Evolutionary conservation across 1,140 invertebrate genomes (phyloP).

Genomic region (Drosophila saltans): DNA sequence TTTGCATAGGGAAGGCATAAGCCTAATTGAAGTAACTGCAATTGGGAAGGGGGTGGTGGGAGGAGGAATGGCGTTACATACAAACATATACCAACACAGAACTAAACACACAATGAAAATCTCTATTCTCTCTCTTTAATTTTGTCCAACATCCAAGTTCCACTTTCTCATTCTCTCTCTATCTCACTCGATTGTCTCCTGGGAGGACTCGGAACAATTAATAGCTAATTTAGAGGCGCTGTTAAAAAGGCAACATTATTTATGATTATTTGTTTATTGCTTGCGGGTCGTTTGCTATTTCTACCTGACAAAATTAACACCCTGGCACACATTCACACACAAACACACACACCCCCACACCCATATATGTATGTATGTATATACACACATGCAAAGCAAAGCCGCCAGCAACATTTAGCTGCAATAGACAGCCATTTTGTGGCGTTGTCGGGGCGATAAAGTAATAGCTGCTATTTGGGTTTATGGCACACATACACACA

Average conservation of each 20-base stretch:
- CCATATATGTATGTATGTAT: slow-evolving; percentile 18
- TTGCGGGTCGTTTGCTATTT: slow-evolving; percentile 52
- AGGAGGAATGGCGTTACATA: background rate
- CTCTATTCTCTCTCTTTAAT: background rate
- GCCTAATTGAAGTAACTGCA: slow-evolving; percentile 69
- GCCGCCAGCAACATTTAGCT: slow-evolving; percentile 75
- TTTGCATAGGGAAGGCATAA: slow-evolving; percentile 67
- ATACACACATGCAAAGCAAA: slow-evolving; percentile 47
- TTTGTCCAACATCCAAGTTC: background rate
- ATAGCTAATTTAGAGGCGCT: slow-evolving; percentile 73
- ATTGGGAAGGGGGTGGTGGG: slow-evolving; percentile 31
- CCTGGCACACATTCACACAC: slow-evolving; percentile 11
- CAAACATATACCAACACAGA: background rate
- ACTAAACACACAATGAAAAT: too few relatives aligned
- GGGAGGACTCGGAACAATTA: slow-evolving; percentile 50
- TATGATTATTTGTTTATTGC: slow-evolving; percentile 80
- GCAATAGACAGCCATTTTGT: slow-evolving; percentile 74
- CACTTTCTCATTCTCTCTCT: background rate
- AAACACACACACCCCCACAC: slow-evolving; percentile 15
- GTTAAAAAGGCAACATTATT: slow-evolving; percentile 76
- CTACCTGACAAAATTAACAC: slow-evolving; percentile 66
- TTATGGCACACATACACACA: slow-evolving; percentile 56
- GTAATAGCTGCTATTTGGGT: slow-evolving; percentile 76
- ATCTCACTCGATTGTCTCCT: background rate
- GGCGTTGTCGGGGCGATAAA: slow-evolving; percentile 71